Conservation (phyloP, 2,888 invertebrate species). For the Andrena marginata region DNA sequence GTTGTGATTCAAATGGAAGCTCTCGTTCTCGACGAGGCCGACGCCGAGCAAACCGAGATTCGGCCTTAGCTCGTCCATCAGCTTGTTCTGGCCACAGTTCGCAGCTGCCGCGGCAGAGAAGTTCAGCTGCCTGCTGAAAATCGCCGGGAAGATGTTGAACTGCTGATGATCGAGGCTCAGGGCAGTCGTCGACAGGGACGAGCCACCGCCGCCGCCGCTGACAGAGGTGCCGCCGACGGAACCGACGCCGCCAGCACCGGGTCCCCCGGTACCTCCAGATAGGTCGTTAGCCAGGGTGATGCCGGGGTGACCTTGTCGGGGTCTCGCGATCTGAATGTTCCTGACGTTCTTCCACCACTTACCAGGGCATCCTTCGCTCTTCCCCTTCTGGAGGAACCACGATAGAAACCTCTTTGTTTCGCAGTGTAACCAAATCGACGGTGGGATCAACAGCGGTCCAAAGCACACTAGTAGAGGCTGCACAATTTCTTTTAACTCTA, state of each 20-base stretch:
- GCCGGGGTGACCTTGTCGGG: constrained; percentile 82
- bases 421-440: neutral
- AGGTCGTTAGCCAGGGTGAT: constrained; percentile 85
- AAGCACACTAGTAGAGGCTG: neutral
- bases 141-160: constrained; percentile 96
- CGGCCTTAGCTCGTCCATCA: constrained; percentile 95
- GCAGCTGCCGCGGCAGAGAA: constrained; percentile 88
- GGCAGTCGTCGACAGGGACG: constrained; percentile 86
- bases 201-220: constrained; percentile 87
- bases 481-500: neutral
- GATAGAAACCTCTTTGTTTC: neutral
- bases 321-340: constrained; percentile 57
- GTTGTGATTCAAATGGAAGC: constrained; percentile 87
- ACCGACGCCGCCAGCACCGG: constrained; percentile 89
- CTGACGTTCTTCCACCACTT: constrained; percentile 42
- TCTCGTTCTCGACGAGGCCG: constrained; percentile 92
- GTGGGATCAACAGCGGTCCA: neutral
- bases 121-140: constrained; percentile 95
- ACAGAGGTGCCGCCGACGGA: constrained; percentile 92
- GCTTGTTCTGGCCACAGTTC: constrained; percentile 90
- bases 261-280: constrained; percentile 85
- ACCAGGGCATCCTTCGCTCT: constrained; percentile 67
- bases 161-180: constrained; percentile 90
- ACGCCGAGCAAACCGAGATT: constrained; percentile 93
- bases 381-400: constrained; percentile 36